Conservation (phyloP, 2,888 invertebrate species). For the Diarsia mendica region DNA sequence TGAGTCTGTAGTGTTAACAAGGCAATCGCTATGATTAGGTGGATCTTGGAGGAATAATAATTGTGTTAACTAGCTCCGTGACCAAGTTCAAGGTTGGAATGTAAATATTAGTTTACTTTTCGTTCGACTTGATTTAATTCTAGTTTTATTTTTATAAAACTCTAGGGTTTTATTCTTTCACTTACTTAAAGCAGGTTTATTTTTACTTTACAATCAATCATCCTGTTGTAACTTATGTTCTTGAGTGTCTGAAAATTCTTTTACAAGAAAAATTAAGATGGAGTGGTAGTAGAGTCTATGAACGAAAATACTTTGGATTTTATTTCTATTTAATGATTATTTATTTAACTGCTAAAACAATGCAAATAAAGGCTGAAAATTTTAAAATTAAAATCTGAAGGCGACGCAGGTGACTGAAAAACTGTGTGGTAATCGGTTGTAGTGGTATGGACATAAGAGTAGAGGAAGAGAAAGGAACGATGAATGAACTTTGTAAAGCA, state of each 20-base stretch:
- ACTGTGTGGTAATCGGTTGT: no score
- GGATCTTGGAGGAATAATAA: conserved; percentile 37
- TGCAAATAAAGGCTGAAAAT: no score
- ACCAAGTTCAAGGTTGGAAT: conserved; percentile 27
- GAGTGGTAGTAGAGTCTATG: conserved; percentile 9
- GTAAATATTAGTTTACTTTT: conserved; percentile 28
- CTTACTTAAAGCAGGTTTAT: background rate
- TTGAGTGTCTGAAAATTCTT: conserved; percentile 23
- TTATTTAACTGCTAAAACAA: background rate
- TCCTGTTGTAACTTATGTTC: conserved; percentile 24
- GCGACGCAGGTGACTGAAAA: no score
- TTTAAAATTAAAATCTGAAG: no score
- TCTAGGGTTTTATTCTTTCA: background rate
- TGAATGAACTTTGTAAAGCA: no score
- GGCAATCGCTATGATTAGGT: conserved; percentile 45
- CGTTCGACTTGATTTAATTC: conserved; percentile 14
- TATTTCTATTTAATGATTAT: background rate
- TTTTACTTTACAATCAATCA: conserved; percentile 39
- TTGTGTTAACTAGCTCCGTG: conserved; percentile 29
- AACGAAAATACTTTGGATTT: conserved; percentile 1
- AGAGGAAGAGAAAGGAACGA: no score
- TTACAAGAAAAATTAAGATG: conserved; percentile 44
- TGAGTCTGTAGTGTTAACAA: conserved; percentile 43
- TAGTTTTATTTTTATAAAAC: conserved; percentile 3
- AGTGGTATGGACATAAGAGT: no score